Base-by-base conservation (phyloP, 2,888 invertebrate genomes). In the Eilema sororculum region DNA sequence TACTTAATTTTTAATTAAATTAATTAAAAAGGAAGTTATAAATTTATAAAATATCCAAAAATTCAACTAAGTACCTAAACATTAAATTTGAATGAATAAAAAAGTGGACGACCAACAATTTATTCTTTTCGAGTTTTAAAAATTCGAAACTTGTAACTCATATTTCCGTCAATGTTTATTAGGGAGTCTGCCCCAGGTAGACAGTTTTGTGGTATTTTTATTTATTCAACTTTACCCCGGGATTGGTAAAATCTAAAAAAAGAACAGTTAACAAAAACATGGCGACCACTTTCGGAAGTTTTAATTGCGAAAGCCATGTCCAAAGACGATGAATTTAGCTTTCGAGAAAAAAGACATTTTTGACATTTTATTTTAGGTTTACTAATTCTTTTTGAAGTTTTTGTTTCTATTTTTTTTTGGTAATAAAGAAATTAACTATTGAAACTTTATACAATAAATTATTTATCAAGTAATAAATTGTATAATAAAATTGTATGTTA, bases 291-390 rank as follows among this genome's bases (percentile, higher is more conserved):
- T 62, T 69, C 41, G 10, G 33, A 81, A 81, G 75, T 81, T 81
- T 80, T 81, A 81, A 81, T 81, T 81, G 78, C 80, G 33, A 65
- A 73, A 76, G 69, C 77, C 28, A 69, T 75, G 67, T 63, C 68
- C 68, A 66, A 72, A 71, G 74, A 75, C 67, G 72, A 66, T 71
- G 30, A 77, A 73, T 61, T 65, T 61, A 10, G 30, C 61, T 64
- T 60, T 25, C 13, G 28, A 68, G 64, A 77, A 75, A 72, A 61
- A 64, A 41, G 0, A 22, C 12, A 59, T 46, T 25, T 63, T 56
- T 30, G n/a, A n/a, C 22, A 30, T 12, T 52, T 56, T 30, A 10
- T 25, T 25, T 8, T 9, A 16, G 37, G 41, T 41, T 16, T 33
- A n/a, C 22, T 24, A 37, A 62, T 9, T 41, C n/a, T 24, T 9